phyloP scores from a whole-genome alignment of 37 sponge, comb jelly and placozoan genomes.

The Beroe forskalii region DNA sequence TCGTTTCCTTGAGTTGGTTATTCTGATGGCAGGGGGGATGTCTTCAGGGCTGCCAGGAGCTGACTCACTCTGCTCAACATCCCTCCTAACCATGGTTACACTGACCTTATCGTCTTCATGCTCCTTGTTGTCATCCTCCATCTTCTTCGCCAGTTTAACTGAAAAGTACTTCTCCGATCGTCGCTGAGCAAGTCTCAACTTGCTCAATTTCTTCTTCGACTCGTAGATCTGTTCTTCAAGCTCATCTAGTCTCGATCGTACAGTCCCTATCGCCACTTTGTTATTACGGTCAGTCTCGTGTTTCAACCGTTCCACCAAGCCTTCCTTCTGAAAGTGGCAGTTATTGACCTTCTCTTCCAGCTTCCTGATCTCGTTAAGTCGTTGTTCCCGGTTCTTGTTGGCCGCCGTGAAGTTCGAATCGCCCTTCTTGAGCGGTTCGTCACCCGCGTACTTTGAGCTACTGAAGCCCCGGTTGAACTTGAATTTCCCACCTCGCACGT shows the following conservation, averaged over 20 bases:
- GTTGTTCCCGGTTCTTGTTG: constrained; percentile 1
- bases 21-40: not conserved
- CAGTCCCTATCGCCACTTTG: constrained; percentile 1
- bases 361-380: not conserved
- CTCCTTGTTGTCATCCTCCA: not conserved
- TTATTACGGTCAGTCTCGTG: constrained; percentile 24
- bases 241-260: not conserved
- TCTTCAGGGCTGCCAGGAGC: not conserved
- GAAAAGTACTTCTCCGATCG: constrained; percentile 59
- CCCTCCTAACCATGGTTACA: not conserved
- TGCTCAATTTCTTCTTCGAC: not conserved
- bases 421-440: not conserved
- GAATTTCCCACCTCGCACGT: constrained; percentile 33
- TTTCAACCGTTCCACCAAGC: constrained; percentile 12
- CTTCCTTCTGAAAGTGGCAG: constrained; percentile 38
- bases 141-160: not conserved
- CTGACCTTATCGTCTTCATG: not conserved
- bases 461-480: constrained; percentile 56
- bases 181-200: not conserved
- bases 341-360: not conserved
- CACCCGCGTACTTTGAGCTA: constrained; percentile 5
- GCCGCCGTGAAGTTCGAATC: constrained; percentile 8
- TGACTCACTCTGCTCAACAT: not conserved
- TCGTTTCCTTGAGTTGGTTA: constrained; percentile 6
- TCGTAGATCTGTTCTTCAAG: constrained; percentile 44